Conservation (phyloP, 2,113 vertebrate species). For the Neopipo cinnamomea region DNA sequence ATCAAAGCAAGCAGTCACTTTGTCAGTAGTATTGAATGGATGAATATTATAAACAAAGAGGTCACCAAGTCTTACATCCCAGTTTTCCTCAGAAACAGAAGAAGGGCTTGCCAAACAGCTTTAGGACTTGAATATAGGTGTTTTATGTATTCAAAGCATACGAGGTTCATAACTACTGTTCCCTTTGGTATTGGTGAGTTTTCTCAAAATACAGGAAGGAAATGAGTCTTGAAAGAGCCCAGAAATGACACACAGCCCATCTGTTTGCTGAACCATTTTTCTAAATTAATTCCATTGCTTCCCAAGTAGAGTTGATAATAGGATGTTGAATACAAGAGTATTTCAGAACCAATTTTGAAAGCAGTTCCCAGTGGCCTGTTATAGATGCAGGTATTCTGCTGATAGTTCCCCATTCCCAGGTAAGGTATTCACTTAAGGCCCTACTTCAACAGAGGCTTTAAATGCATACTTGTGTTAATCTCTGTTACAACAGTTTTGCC, state of each 20-base stretch:
- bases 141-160: neutral
- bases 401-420: neutral
- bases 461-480: neutral
- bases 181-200: neutral
- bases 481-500: neutral
- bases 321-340: conserved; percentile 11
- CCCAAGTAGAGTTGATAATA: neutral
- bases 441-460: neutral
- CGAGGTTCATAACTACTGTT: neutral
- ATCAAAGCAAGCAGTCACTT: neutral
- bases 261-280: conserved; percentile 19
- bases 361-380: neutral
- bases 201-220: neutral
- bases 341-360: conserved; percentile 15
- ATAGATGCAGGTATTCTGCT: neutral
- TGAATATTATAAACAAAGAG: conserved; percentile 16
- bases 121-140: neutral
- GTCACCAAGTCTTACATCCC: neutral
- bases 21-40: neutral
- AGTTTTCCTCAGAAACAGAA: neutral
- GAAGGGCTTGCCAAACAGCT: neutral
- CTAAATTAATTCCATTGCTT: conserved; percentile 36
- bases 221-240: neutral
- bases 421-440: neutral
- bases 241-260: neutral